Conservation (phyloP, 2,797 vertebrate genomes). For the Diplodus puntazzo region DNA sequence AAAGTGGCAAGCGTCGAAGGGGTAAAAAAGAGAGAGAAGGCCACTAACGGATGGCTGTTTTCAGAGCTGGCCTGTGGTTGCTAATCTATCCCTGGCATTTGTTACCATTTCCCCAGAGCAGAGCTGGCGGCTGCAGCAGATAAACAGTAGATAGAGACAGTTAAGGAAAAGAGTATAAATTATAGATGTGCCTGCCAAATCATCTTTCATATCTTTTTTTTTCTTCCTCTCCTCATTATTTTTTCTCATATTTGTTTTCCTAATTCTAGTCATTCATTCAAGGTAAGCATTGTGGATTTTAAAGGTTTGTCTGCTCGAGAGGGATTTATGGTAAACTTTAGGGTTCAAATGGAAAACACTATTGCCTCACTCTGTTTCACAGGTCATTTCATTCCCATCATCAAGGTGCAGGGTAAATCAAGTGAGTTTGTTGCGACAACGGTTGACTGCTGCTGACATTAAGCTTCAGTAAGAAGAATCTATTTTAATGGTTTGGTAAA, state of each 20-base stretch:
- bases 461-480: background rate
- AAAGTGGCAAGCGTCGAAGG: constrained; percentile 16
- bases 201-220: background rate
- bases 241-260: background rate
- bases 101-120: constrained; percentile 86
- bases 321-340: constrained; percentile 9
- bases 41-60: constrained; percentile 75
- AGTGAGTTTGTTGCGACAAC: background rate
- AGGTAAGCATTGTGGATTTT: background rate
- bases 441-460: constrained; percentile 12
- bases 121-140: constrained; percentile 77
- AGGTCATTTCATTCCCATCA: constrained; percentile 3
- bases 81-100: constrained; percentile 87
- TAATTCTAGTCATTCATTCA: background rate
- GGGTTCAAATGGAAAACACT: constrained; percentile 11
- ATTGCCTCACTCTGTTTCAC: background rate
- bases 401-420: background rate
- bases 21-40: constrained; percentile 34
- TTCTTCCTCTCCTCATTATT: background rate
- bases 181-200: constrained; percentile 65
- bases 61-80: constrained; percentile 82
- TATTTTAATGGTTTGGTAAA: constrained; percentile 1
- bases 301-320: constrained; percentile 1
- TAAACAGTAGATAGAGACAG: constrained; percentile 79
- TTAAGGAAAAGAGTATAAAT: constrained; percentile 77